Evolutionary conservation across 2,797 vertebrate genomes (phyloP).

Genomic region (Premnoplex brunnescens): DNA sequence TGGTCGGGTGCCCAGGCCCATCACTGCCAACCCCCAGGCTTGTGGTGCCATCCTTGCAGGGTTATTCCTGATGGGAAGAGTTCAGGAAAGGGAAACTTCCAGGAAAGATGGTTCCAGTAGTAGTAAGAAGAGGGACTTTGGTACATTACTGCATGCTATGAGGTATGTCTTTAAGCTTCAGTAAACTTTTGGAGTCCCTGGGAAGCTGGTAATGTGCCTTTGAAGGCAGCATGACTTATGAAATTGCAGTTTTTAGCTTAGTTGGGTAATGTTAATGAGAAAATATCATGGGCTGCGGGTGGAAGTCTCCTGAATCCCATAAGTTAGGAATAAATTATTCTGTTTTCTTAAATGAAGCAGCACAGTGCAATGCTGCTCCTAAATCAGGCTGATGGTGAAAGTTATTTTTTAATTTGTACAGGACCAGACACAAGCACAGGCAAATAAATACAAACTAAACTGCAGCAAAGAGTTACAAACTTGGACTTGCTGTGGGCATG

Average conservation of each 20-base stretch:
- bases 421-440: neutral
- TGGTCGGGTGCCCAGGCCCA: rapidly evolving
- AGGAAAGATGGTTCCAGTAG: neutral
- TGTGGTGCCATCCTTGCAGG: neutral
- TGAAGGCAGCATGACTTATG: slow-evolving; percentile 36
- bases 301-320: slow-evolving; percentile 28
- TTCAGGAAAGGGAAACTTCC: neutral
- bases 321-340: slow-evolving; percentile 41
- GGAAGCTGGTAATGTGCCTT: slow-evolving; percentile 29
- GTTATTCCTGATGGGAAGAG: neutral
- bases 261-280: slow-evolving; percentile 43
- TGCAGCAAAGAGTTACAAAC: neutral
- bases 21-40: rapidly evolving
- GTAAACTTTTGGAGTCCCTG: slow-evolving; percentile 39
- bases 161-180: slow-evolving; percentile 33
- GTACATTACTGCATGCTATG: neutral
- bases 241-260: slow-evolving; percentile 55
- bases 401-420: neutral
- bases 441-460: neutral
- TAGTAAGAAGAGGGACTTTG: neutral
- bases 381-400: neutral
- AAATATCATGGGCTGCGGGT: neutral
- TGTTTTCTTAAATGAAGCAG: slow-evolving; percentile 37
- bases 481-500: rapidly evolving
- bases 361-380: neutral